Conservation (phyloP, 1,140 invertebrate genomes). For the Copidosoma floridanum region DNA sequence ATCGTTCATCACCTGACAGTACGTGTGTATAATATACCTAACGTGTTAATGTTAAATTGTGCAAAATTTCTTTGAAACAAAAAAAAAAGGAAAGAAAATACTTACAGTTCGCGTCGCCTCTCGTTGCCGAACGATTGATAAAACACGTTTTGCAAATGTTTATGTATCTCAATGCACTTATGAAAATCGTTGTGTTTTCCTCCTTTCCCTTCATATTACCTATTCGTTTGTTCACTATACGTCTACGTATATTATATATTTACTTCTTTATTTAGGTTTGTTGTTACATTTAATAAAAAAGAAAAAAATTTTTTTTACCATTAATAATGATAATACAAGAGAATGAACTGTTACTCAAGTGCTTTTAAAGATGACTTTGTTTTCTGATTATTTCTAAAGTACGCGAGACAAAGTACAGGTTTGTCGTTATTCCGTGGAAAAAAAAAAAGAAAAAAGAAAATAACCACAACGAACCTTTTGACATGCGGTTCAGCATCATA, state of each 20-base stretch:
- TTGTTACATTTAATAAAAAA: background rate
- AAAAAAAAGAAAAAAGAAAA: too few relatives aligned
- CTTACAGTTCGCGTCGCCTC: too few relatives aligned
- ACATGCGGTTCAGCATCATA: constrained; percentile 18
- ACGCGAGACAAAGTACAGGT: too few relatives aligned
- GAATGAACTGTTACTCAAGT: background rate
- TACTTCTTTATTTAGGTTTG: background rate
- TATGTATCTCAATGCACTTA: constrained; percentile 23
- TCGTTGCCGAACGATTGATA: too few relatives aligned
- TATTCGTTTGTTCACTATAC: background rate
- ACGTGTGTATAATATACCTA: too few relatives aligned
- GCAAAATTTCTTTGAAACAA: too few relatives aligned
- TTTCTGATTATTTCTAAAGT: background rate
- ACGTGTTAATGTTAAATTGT: too few relatives aligned
- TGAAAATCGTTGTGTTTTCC: constrained; percentile 23
- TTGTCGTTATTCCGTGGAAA: too few relatives aligned
- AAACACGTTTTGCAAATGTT: too few relatives aligned
- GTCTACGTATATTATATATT: background rate
- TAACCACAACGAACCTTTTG: too few relatives aligned
- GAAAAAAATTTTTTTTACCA: background rate
- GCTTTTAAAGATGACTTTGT: background rate
- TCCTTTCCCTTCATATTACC: background rate
- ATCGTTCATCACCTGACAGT: too few relatives aligned
- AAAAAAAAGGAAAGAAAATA: too few relatives aligned
- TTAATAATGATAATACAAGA: constrained; percentile 3